phyloP scores from a whole-genome alignment of 2,888 invertebrate genomes.

The Taphrorychus bicolor region DNA sequence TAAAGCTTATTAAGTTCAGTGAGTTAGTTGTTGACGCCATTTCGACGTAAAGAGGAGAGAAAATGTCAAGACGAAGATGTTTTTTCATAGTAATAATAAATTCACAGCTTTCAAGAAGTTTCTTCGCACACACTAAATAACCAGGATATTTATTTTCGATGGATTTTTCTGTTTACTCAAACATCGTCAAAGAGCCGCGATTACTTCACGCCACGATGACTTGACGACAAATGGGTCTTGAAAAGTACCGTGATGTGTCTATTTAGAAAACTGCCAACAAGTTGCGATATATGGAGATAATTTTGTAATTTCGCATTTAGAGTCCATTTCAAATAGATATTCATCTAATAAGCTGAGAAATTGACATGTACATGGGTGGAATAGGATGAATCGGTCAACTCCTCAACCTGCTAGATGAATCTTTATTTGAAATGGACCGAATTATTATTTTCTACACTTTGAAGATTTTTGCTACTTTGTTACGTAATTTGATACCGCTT shows the following conservation, averaged over 20 bases:
- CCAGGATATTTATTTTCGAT: slow-evolving; percentile 21
- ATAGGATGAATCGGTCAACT: too few relatives aligned
- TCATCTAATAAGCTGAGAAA: too few relatives aligned
- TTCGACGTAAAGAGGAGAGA: not conserved
- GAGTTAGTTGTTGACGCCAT: not conserved
- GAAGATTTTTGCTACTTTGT: too few relatives aligned
- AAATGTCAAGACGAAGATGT: not conserved
- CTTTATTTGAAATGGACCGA: too few relatives aligned
- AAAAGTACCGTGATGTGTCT: slow-evolving; percentile 26
- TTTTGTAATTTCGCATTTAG: too few relatives aligned
- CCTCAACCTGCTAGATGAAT: too few relatives aligned
- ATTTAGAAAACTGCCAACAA: slow-evolving; percentile 25
- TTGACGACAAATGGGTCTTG: slow-evolving; percentile 37
- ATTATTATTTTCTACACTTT: too few relatives aligned
- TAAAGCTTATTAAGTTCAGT: too few relatives aligned
- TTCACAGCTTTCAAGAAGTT: slow-evolving; percentile 14
- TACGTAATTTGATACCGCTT: too few relatives aligned
- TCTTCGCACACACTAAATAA: slow-evolving; percentile 24
- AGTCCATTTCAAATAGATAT: too few relatives aligned
- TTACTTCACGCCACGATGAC: slow-evolving; percentile 31
- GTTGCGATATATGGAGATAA: not conserved
- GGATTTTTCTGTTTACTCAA: slow-evolving; percentile 28
- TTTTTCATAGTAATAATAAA: slow-evolving; percentile 2
- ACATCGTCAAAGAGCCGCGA: slow-evolving; percentile 28
- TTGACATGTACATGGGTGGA: too few relatives aligned